Evolutionary conservation across 2,113 vertebrate species (phyloP).

Genomic region (Leptosomus discolor): DNA sequence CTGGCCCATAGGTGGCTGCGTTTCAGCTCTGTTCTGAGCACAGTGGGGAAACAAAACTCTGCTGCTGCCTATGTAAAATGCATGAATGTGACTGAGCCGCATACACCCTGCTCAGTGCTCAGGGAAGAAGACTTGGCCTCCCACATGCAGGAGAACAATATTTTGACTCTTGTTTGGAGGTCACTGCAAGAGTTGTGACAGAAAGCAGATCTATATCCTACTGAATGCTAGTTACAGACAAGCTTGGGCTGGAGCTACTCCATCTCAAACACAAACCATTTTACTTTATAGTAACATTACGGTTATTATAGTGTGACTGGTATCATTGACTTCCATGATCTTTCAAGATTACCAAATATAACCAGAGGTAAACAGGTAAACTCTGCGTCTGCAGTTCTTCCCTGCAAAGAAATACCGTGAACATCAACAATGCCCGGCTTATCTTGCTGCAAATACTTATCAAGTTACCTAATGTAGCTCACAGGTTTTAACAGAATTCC

Average conservation of each 20-base stretch:
- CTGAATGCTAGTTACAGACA: not conserved
- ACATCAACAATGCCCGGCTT: not conserved
- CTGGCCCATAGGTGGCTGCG: not conserved
- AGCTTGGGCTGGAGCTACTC: not conserved
- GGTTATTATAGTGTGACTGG: not conserved
- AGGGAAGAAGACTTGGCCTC: not conserved
- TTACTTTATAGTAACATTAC: not conserved
- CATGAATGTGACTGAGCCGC: not conserved
- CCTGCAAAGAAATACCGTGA: not conserved
- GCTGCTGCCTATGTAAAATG: not conserved
- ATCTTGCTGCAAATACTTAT: not conserved
- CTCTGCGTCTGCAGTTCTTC: not conserved
- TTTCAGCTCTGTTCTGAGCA: not conserved
- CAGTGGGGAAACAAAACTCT: not conserved
- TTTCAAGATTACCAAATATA: not conserved
- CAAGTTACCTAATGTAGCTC: not conserved
- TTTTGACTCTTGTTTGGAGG: not conserved
- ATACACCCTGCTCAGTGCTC: not conserved
- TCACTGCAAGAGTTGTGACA: not conserved
- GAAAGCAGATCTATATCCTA: not conserved
- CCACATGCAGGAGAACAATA: not conserved
- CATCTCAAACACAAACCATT: not conserved
- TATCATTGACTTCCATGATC: not conserved
- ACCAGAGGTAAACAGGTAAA: not conserved
- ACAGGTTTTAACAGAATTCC: not conserved